Conservation (phyloP, 2,888 invertebrate species). For the Flexamia atlantica region DNA sequence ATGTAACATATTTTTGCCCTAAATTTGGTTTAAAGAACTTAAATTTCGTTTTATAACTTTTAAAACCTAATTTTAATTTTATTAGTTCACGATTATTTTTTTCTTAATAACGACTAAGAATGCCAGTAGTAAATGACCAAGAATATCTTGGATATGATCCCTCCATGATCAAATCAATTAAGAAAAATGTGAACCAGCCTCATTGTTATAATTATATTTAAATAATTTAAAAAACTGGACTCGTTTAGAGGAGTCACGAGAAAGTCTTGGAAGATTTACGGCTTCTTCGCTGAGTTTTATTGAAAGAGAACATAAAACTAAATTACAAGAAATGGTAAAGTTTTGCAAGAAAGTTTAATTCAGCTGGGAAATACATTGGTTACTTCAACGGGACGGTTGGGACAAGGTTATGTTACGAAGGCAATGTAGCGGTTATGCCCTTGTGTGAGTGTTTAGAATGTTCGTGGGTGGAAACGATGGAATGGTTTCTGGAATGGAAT, state of each 20-base stretch:
- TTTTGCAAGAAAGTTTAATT: conserved; percentile 4
- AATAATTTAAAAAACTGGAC: not conserved
- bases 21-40: too few species aligned
- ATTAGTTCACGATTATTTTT: too few species aligned
- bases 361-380: conserved; percentile 34
- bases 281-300: conserved; percentile 13
- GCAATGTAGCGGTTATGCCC: not conserved
- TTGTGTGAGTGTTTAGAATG: not conserved
- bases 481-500: not conserved
- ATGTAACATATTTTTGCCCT: too few species aligned
- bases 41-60: too few species aligned
- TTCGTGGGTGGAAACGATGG: not conserved
- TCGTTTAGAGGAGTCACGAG: not conserved
- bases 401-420: not conserved
- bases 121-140: too few species aligned
- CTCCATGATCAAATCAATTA: too few species aligned
- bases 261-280: conserved; percentile 14
- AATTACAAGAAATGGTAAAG: conserved; percentile 6
- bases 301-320: conserved; percentile 30
- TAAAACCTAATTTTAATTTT: too few species aligned
- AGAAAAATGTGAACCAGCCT: too few species aligned
- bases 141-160: too few species aligned
- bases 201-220: too few species aligned
- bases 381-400: not conserved
- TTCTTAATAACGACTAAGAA: too few species aligned